phyloP scores from a whole-genome alignment of 2,888 invertebrate species.

The Coelopa pilipes region DNA sequence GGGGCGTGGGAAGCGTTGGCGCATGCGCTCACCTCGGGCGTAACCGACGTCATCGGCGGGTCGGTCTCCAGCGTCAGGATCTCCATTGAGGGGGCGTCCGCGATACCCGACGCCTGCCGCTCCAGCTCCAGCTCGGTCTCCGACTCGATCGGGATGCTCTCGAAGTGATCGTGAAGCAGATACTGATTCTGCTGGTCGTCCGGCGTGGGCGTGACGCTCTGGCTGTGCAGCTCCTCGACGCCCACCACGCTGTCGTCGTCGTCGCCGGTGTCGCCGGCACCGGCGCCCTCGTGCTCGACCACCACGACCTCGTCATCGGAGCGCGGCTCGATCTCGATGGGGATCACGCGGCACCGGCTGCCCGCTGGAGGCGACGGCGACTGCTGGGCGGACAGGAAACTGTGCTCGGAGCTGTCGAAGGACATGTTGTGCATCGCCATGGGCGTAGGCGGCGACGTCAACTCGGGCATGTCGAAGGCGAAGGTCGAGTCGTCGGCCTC shows the following conservation, averaged over 20 bases:
- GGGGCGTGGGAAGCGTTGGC: slow-evolving; percentile 32
- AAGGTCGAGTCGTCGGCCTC: slow-evolving; percentile 62
- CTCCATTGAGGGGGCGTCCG: slow-evolving; percentile 48
- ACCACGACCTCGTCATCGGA: neutral
- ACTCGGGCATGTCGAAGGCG: slow-evolving; percentile 59
- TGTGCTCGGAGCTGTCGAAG: slow-evolving; percentile 51
- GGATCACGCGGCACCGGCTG: slow-evolving; percentile 12
- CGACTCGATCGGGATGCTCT: slow-evolving; percentile 52
- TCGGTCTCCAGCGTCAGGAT: slow-evolving; percentile 50
- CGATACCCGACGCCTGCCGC: slow-evolving; percentile 46
- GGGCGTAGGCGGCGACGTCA: slow-evolving; percentile 61
- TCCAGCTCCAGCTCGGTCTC: slow-evolving; percentile 56
- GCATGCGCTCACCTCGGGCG: slow-evolving; percentile 60
- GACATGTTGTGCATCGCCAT: slow-evolving; percentile 63
- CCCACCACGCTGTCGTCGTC: slow-evolving; percentile 55
- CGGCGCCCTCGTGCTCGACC: neutral
- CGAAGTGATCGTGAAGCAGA: slow-evolving; percentile 21
- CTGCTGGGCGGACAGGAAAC: slow-evolving; percentile 60
- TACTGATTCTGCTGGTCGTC: slow-evolving; percentile 19
- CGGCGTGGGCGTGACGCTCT: slow-evolving; percentile 53
- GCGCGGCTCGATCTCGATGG: slow-evolving; percentile 20
- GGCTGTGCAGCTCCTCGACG: slow-evolving; percentile 59
- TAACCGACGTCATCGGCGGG: slow-evolving; percentile 48
- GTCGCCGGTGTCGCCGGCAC: slow-evolving; percentile 31
- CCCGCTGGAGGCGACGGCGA: slow-evolving; percentile 41